These are phyloP conservation scores for Eremobia ochroleuca DNA, from an alignment of 2,888 invertebrate species.

Conservation along the genomic window DNA sequence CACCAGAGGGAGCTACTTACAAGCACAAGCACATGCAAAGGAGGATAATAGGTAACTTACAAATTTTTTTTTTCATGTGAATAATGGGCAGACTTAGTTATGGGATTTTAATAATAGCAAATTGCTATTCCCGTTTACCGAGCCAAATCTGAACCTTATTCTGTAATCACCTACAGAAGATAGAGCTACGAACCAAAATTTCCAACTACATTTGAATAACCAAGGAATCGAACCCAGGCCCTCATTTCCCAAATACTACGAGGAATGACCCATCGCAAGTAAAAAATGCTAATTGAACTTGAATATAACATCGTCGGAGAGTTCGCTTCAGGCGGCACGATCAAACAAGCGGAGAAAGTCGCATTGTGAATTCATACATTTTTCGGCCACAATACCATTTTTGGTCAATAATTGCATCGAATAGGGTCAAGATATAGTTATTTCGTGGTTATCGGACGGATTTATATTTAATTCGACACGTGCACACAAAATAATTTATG, in stretches of 20 bases:
- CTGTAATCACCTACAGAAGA: neutral
- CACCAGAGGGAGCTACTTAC: conserved; percentile 17
- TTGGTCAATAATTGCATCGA: conserved; percentile 77
- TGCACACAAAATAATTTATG: conserved; percentile 14
- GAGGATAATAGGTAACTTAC: neutral
- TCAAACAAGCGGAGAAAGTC: conserved; percentile 75
- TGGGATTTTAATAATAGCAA: neutral
- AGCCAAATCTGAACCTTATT: neutral
- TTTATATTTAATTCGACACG: conserved; percentile 38
- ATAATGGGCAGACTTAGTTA: no score
- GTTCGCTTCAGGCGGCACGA: conserved; percentile 66
- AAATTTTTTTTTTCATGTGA: neutral
- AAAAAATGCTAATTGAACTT: conserved; percentile 67
- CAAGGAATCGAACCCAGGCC: neutral
- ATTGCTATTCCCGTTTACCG: neutral
- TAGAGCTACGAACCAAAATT: neutral
- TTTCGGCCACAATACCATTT: conserved; percentile 73
- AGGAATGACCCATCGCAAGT: conserved; percentile 16
- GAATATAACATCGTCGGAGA: conserved; percentile 59
- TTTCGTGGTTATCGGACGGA: conserved; percentile 39
- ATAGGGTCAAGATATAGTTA: conserved; percentile 70
- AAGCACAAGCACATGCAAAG: neutral
- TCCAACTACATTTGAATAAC: neutral
- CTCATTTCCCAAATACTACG: conserved; percentile 4
- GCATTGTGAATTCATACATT: conserved; percentile 71